Base-by-base conservation (phyloP, 1,140 invertebrate species). In the Drosophila obscura region DNA sequence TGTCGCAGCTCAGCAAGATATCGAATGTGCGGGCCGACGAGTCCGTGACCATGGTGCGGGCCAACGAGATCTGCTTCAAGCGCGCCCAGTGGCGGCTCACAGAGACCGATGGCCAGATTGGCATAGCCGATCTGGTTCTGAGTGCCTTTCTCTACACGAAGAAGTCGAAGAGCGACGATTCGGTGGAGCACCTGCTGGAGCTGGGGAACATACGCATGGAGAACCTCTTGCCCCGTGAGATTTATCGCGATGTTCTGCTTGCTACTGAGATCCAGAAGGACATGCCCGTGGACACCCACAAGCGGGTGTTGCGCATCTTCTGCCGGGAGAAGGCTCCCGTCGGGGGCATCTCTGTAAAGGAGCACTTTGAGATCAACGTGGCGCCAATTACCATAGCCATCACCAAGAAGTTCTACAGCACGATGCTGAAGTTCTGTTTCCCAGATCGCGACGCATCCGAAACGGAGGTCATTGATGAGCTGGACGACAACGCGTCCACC, bases 91-190 rank as follows among this genome's bases (percentile, higher is more conserved):
- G 99, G 99, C 92, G 98, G 56, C 94, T 99, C 24, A 99, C 98
- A 0, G 98, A 99, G 92, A 96, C 96, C 5, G 98, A 99, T 93
- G 98, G 99, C 0, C 98, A 99, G 92, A 95, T 99, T 50, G 98
- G 98, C 50, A 98, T 99, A 73, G 96, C 98, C 2, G 98, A 99
- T 93, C 93, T 99, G 43, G 95, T 98, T 19, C 94, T 99, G 0
- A 97, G 97, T 55, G 99, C 99, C 92, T 99, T 99, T 92, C 93
- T 99, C 93, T 99, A 99, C 91, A 99, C 97, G 0, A 99, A 99
- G 92, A 98, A 97, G 43, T 98, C 97, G 3, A 97, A 98, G 83
- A 98, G 97, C 73, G 98, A 99, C 88, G 98, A 99, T 92, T 98
- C 97, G 0, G 97, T 99, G 41, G 98, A 99, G 78, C 98, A 99